Conservation (phyloP, 2,113 vertebrate species). For the cat (Felis catus) region F.catus_Fca126_mat1.0 CM031417.1:19761501-19762000, state of each 20-base stretch:
- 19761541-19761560: neutral
- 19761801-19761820: neutral
- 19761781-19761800: neutral
- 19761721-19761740: neutral
- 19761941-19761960: neutral
- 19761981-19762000: neutral
- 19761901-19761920: neutral
- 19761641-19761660: neutral
- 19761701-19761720: neutral
- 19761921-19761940: neutral
- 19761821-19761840: neutral
- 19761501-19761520: neutral
- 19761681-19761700: neutral
- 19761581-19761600: neutral
- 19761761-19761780: neutral
- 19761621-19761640: neutral
- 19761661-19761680: neutral
- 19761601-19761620: neutral
- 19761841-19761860: neutral
- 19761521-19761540: neutral
- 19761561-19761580: neutral
- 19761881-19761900: neutral
- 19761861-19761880: neutral
- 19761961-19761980: neutral
- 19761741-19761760: neutral